Evolutionary conservation across 2,113 vertebrate species (phyloP).

Genomic region (Mionectes macconnelli): DNA sequence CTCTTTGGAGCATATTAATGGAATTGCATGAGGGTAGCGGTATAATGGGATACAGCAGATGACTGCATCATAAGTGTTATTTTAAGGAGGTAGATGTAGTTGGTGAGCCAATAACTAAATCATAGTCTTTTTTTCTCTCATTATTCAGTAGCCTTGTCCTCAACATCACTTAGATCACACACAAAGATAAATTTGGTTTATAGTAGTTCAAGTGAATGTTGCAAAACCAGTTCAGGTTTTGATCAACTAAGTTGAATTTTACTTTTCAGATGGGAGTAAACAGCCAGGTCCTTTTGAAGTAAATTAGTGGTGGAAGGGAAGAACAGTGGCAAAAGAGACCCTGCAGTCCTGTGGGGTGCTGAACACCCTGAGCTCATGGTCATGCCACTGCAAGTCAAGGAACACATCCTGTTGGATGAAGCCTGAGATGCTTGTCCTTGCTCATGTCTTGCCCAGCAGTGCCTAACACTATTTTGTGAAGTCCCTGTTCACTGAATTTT

Average conservation of each 20-base stretch:
- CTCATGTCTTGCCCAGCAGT: rapidly evolving
- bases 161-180: not conserved
- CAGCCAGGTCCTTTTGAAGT: not conserved
- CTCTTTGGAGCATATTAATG: not conserved
- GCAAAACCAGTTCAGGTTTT: not conserved
- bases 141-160: not conserved
- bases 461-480: not conserved
- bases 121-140: not conserved
- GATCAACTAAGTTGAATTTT: not conserved
- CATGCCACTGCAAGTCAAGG: not conserved
- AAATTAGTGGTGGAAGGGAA: not conserved
- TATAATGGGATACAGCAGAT: not conserved
- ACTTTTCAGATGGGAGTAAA: not conserved
- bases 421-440: not conserved
- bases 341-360: not conserved
- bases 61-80: not conserved
- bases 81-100: not conserved
- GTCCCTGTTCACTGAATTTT: not conserved
- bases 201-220: not conserved
- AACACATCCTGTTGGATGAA: not conserved
- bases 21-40: not conserved
- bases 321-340: not conserved
- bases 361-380: rapidly evolving
- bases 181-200: not conserved
- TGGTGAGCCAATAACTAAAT: not conserved